These are phyloP conservation scores for Balaeniceps rex DNA, from an alignment of 2,113 vertebrate species.

Conservation along the genomic window DNA sequence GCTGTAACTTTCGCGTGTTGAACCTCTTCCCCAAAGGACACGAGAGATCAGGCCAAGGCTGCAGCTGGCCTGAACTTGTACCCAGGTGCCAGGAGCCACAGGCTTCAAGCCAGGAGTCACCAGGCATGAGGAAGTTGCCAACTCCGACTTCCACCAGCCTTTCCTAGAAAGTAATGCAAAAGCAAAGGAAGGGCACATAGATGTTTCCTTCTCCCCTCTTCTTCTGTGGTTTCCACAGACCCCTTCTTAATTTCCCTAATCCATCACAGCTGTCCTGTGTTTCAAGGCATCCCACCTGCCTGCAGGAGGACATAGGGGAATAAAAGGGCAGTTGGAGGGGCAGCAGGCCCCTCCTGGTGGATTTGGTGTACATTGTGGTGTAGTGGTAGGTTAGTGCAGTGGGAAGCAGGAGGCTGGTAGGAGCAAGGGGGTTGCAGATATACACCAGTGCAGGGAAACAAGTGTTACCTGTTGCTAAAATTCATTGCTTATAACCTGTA, in stretches of 20 bases:
- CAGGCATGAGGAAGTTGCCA: not conserved
- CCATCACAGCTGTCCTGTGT: not conserved
- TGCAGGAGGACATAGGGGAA: not conserved
- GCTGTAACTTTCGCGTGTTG: not conserved
- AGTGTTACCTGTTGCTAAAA: not conserved
- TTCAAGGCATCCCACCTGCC: not conserved
- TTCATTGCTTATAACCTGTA: not conserved
- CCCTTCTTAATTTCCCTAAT: not conserved
- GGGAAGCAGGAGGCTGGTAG: not conserved
- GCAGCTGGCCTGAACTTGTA: not conserved
- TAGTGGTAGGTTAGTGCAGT: not conserved
- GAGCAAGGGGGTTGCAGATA: not conserved
- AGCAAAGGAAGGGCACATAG: fast-evolving
- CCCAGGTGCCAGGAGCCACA: fast-evolving
- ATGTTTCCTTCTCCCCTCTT: not conserved
- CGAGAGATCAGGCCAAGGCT: not conserved
- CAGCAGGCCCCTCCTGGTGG: fast-evolving
- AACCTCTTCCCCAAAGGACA: not conserved
- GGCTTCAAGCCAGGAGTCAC: not conserved
- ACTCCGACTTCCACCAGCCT: not conserved
- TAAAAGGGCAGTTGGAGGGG: not conserved
- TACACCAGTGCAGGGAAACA: fast-evolving
- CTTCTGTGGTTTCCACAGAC: not conserved
- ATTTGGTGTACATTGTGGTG: fast-evolving
- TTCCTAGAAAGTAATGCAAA: not conserved